A percentile compares a stretch with the other conserved stretches of the same genome.
phyloP scores from a whole-genome alignment of 2,797 vertebrate species.

The Myripristis murdjan region DNA sequence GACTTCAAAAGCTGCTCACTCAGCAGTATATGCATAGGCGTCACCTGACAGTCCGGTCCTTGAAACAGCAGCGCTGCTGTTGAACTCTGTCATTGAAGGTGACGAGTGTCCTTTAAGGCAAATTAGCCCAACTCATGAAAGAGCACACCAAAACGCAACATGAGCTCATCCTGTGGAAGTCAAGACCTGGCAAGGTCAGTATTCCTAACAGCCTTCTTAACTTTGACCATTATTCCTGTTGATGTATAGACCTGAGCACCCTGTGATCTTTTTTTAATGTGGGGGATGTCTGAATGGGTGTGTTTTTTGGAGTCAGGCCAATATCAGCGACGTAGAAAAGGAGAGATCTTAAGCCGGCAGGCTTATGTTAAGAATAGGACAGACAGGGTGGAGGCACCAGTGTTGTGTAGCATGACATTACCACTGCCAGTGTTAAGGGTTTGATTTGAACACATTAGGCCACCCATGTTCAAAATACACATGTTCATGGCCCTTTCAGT shows the following conservation, averaged over 20 bases:
- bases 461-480: background rate
- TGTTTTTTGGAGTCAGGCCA: constrained; percentile 51
- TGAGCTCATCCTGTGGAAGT: constrained; percentile 36
- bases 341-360: constrained; percentile 40
- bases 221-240: constrained; percentile 48
- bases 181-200: constrained; percentile 53
- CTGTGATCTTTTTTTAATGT: constrained; percentile 46
- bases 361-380: constrained; percentile 35
- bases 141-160: constrained; percentile 23
- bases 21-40: constrained; percentile 30
- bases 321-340: constrained; percentile 30
- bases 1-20: constrained; percentile 36
- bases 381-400: background rate
- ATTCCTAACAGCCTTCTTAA: constrained; percentile 30
- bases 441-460: constrained; percentile 29
- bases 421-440: background rate
- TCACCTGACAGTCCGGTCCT: constrained; percentile 40
- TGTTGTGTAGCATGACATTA: constrained; percentile 1
- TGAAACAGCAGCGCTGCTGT: constrained; percentile 36
- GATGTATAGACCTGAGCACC: constrained; percentile 47
- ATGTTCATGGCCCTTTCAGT: background rate
- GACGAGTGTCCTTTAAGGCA: constrained; percentile 50
- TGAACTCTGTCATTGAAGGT: constrained; percentile 34
- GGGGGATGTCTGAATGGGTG: constrained; percentile 34
- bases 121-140: constrained; percentile 50